Conservation (phyloP, 2,113 vertebrate genomes). For the Aleadryas rufinucha region DNA sequence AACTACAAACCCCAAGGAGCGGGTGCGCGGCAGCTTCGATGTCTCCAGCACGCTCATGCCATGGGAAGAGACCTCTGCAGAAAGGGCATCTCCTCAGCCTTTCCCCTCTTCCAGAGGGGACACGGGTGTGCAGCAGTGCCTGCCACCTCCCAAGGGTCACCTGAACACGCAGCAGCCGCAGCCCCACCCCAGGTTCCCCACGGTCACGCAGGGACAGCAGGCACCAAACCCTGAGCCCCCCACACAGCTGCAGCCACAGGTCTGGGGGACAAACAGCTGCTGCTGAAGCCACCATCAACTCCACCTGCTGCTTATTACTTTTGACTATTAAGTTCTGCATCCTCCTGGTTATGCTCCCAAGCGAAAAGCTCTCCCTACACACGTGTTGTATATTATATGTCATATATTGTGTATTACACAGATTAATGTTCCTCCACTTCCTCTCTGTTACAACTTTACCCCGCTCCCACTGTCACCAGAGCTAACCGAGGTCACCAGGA, state of each 20-base stretch:
- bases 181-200: not conserved
- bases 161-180: accelerated
- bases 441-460: not conserved
- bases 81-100: not conserved
- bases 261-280: not conserved
- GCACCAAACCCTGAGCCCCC: not conserved
- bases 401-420: not conserved
- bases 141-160: accelerated
- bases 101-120: not conserved
- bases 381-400: not conserved
- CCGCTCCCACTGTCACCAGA: not conserved
- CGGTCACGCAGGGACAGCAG: accelerated
- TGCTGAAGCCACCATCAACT: not conserved
- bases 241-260: accelerated
- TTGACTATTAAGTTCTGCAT: not conserved
- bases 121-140: accelerated
- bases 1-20: accelerated
- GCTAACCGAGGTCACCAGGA: not conserved
- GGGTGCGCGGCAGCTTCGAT: not conserved
- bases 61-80: not conserved
- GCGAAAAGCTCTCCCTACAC: not conserved
- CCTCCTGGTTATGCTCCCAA: not conserved
- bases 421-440: not conserved
- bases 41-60: accelerated
- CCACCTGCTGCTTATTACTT: not conserved